Base-by-base conservation (phyloP, 2,113 vertebrate genomes). In the Tachuris rubrigastra region DNA sequence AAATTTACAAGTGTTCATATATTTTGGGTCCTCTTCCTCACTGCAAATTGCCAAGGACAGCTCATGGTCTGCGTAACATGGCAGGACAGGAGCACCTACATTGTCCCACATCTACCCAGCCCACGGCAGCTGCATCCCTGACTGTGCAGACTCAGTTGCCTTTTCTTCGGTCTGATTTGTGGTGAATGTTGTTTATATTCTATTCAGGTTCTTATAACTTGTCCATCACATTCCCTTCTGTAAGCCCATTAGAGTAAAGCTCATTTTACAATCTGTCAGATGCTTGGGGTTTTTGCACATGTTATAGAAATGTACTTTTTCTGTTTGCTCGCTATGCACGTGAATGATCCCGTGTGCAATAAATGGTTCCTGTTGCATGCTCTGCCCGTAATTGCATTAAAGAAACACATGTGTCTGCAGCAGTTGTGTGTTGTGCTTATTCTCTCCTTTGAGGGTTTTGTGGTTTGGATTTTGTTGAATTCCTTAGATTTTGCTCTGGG, bases 341-440 rank as follows among this genome's bases (percentile, higher is more conserved):
- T 68, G 85, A 90, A 86, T 49, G 76, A 77, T 92, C 65, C 88
- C 65, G 66, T 24, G 65, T 94, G 87, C 90, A 86, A 71, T 56
- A 63, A 86, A 74, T 78, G 33, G 39, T 72, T 95, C 76, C 49
- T 6, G 3, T 69, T 68, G 52, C 76, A 67, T 58, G 65, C 44
- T 95, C 6, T 79, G 20, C 73, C 93, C 73, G 50, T 92, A 96
- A 93, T 72, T 81, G 89, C 91, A 84, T 85, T 85, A 96, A 89
- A 85, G 55, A 91, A 33, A 73, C 52, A 66, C 44, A 67, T 91
- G 58, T 79, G 78, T 95, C 89, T 93, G 75, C 82, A 89, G 90
- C 85, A 85, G 63, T 69, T 94, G 74, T 66, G 46, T 50, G 10
- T 77, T 94, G 62, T 68, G 85, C 69, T 90, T 84, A 59, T 85